Conservation (phyloP, 1,140 invertebrate species). For the Bombyx mori region DNA sequence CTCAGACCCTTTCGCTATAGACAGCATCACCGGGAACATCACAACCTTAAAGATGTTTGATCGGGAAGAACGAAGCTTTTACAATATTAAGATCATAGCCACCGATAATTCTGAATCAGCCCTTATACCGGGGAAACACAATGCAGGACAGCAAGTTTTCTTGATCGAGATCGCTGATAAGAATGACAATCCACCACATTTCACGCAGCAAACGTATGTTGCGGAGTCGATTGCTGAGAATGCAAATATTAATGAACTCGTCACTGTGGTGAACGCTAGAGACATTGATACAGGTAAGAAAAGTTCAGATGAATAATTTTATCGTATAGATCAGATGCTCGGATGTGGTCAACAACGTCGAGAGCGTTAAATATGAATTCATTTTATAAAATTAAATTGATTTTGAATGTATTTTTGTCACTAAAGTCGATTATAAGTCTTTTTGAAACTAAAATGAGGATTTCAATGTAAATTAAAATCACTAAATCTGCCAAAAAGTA, state of each 20-base stretch:
- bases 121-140: slow-evolving; percentile 77
- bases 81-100: slow-evolving; percentile 88
- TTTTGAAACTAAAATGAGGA: no score
- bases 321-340: not conserved
- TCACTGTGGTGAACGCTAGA: slow-evolving; percentile 85
- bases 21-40: slow-evolving; percentile 86
- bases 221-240: slow-evolving; percentile 86
- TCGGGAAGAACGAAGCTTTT: slow-evolving; percentile 83
- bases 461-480: no score
- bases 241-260: slow-evolving; percentile 77
- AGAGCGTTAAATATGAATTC: slow-evolving; percentile 3
- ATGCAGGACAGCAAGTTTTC: slow-evolving; percentile 83
- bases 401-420: no score
- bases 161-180: slow-evolving; percentile 91
- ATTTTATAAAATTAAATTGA: not conserved
- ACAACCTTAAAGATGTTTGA: slow-evolving; percentile 85
- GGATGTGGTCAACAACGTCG: not conserved
- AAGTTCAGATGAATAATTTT: not conserved
- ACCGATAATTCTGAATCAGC: slow-evolving; percentile 89
- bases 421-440: no score
- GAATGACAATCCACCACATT: slow-evolving; percentile 90
- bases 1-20: slow-evolving; percentile 82
- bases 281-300: slow-evolving; percentile 80
- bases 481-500: no score
- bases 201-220: slow-evolving; percentile 80